Percentiles rank a stretch among this genome's conserved stretches.
phyloP scores from a whole-genome alignment of 2,888 invertebrate species.

The Zonitis immaculata region DNA sequence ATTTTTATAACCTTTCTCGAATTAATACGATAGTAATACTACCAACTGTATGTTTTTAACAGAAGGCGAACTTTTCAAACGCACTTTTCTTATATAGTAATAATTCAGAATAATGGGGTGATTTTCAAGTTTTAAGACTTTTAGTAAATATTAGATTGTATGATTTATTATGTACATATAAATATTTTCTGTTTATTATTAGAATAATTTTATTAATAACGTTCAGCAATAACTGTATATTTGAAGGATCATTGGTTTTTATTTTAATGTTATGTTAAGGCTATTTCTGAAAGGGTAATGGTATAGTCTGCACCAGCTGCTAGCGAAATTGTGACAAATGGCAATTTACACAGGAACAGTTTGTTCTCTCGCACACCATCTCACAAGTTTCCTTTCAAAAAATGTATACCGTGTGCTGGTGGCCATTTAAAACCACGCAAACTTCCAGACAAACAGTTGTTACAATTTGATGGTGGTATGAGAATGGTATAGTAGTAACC shows the following conservation, averaged over 20 bases:
- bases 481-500: slow-evolving; percentile 1
- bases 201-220: background rate
- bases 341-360: slow-evolving; percentile 31
- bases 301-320: slow-evolving; percentile 28
- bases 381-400: slow-evolving; percentile 30
- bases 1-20: slow-evolving; percentile 27
- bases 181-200: background rate
- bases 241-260: slow-evolving; percentile 4
- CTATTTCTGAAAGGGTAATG: background rate
- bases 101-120: slow-evolving; percentile 23
- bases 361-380: slow-evolving; percentile 23
- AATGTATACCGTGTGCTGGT: slow-evolving; percentile 29
- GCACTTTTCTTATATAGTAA: slow-evolving; percentile 36
- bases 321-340: slow-evolving; percentile 38
- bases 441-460: slow-evolving; percentile 31
- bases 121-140: slow-evolving; percentile 15
- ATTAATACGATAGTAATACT: slow-evolving; percentile 9
- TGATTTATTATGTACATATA: slow-evolving; percentile 5
- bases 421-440: slow-evolving; percentile 36
- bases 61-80: slow-evolving; percentile 39
- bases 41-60: slow-evolving; percentile 20
- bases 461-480: background rate
- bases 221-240: slow-evolving; percentile 2
- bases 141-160: slow-evolving; percentile 13
- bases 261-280: slow-evolving; percentile 6